Conservation (phyloP, 2,113 vertebrate species). For the Phalacrocorax brasilianus region DNA sequence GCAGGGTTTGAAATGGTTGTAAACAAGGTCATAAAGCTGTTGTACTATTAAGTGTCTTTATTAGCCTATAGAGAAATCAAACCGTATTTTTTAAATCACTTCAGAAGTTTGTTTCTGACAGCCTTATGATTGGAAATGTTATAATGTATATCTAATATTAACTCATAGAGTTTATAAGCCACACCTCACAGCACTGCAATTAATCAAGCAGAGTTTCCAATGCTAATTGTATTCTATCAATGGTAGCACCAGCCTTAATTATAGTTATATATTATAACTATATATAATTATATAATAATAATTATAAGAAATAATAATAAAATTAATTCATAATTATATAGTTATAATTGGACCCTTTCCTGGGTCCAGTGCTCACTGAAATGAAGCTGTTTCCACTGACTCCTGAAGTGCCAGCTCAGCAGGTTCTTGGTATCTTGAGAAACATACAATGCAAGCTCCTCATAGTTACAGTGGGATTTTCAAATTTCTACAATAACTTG, state of each 20-base stretch:
- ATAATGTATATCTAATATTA: not conserved
- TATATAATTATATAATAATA: no score
- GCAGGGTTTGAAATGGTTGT: not conserved
- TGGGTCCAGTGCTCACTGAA: not conserved
- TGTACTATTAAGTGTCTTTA: not conserved
- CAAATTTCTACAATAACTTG: not conserved
- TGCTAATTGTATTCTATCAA: not conserved
- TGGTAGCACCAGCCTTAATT: not conserved
- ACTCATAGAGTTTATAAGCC: not conserved
- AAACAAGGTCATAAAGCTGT: not conserved
- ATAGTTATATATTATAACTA: no score
- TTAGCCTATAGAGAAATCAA: not conserved
- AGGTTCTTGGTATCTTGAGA: not conserved
- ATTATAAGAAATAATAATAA: no score
- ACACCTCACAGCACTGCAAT: not conserved
- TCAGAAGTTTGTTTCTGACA: not conserved
- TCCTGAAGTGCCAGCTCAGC: not conserved
- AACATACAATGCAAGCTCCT: not conserved
- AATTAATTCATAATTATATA: no score
- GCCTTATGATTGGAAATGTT: not conserved
- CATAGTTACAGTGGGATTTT: not conserved
- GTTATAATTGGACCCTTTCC: not conserved
- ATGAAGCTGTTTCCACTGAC: not conserved
- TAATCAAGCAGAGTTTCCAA: not conserved
- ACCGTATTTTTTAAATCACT: not conserved